Evolutionary conservation across 2,113 vertebrate genomes (phyloP).

Genomic region (Micronycteris hirsuta): DNA sequence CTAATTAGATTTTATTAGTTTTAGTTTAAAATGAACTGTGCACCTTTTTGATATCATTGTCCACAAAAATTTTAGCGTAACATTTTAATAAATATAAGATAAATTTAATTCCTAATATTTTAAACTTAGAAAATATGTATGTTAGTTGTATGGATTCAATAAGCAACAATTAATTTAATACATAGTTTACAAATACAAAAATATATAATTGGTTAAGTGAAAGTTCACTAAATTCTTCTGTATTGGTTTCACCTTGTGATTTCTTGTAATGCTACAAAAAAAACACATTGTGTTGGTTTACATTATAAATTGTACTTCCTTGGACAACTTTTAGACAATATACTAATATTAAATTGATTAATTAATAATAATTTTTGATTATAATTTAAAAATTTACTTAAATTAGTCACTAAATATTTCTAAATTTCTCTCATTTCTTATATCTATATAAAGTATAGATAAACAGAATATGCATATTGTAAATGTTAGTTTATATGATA

Average conservation of each 20-base stretch:
- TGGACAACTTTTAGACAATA: background rate
- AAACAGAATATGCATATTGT: background rate
- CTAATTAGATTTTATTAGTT: background rate
- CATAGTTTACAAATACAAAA: background rate
- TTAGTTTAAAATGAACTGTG: background rate
- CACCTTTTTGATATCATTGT: background rate
- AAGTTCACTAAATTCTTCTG: background rate
- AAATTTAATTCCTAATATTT: background rate
- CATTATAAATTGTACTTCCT: background rate
- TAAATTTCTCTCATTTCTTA: background rate
- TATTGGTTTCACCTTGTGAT: background rate
- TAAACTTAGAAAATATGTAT: background rate
- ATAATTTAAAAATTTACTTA: background rate
- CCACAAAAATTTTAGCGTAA: background rate
- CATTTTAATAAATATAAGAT: background rate
- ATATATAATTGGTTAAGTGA: background rate
- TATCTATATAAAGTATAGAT: background rate
- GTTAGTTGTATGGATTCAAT: rapidly evolving
- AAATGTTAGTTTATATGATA: background rate
- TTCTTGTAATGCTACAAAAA: background rate
- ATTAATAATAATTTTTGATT: background rate
- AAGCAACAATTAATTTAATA: background rate
- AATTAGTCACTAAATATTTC: background rate
- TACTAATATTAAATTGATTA: background rate
- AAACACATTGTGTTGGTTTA: background rate